Evolutionary conservation across 2,113 vertebrate species (phyloP).

Genomic region (Ceyx melanurus): DNA sequence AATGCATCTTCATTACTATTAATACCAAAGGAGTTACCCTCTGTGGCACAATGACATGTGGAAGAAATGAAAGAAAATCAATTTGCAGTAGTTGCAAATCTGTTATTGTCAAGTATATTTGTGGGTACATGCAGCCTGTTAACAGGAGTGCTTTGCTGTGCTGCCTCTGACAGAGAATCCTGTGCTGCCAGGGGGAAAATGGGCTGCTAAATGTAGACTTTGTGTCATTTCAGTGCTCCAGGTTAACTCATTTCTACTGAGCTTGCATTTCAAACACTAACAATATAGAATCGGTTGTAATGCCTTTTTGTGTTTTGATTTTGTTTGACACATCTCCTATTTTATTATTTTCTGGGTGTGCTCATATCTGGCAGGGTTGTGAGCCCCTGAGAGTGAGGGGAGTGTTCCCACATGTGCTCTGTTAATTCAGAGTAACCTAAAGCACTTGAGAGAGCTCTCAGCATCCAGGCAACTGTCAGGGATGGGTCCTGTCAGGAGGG

Average conservation of each 20-base stretch:
- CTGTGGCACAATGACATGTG: slow-evolving; percentile 2
- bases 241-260: neutral
- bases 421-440: neutral
- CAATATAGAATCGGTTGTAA: neutral
- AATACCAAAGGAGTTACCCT: slow-evolving; percentile 42
- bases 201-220: neutral
- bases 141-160: neutral
- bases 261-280: neutral
- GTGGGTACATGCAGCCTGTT: neutral
- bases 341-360: neutral
- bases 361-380: neutral
- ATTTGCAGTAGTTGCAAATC: slow-evolving; percentile 31
- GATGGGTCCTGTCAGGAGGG: neutral
- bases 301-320: neutral
- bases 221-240: neutral
- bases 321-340: neutral
- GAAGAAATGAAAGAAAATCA: slow-evolving; percentile 35
- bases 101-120: slow-evolving; percentile 3
- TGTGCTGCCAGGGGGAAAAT: neutral
- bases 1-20: slow-evolving; percentile 49
- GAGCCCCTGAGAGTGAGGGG: neutral
- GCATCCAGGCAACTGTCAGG: neutral
- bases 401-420: neutral
- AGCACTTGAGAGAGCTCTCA: too few species aligned
- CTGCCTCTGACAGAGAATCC: neutral